A percentile compares a stretch with the other conserved stretches of the same genome.
Evolutionary conservation across 2,888 invertebrate species (phyloP).

Genomic region (Creontiades dilutus): DNA sequence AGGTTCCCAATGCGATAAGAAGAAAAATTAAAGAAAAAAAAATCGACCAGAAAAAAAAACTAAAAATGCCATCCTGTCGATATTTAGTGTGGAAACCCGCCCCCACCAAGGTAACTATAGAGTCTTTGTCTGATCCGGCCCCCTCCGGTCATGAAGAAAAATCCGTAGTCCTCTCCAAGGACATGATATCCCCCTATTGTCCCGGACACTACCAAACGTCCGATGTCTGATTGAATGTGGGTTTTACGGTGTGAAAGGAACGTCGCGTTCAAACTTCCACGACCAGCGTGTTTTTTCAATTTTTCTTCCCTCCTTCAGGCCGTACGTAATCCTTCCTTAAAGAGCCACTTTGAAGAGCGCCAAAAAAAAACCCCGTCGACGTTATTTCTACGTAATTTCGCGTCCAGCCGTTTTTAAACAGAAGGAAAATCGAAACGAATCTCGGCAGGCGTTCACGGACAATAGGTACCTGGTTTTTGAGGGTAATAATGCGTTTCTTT

Average conservation of each 20-base stretch:
- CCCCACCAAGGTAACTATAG: neutral
- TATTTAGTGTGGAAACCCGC: constrained; percentile 32
- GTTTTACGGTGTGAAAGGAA: constrained; percentile 48
- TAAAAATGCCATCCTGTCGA: neutral
- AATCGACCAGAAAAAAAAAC: neutral
- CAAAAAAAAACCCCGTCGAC: neutral
- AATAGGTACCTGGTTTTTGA: neutral
- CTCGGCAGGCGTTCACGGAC: neutral
- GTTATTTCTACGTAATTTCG: constrained; percentile 3
- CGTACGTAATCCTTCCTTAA: neutral
- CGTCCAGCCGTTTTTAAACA: neutral
- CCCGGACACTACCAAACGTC: neutral
- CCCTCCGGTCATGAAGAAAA: neutral
- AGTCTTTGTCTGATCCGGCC: constrained; percentile 25
- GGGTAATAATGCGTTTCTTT: constrained; percentile 1
- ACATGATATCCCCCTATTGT: neutral
- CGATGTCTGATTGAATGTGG: constrained; percentile 41
- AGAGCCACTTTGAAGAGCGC: neutral
- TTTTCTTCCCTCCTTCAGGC: neutral
- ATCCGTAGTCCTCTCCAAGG: neutral
- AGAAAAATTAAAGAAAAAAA: neutral
- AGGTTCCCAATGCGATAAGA: constrained; percentile 56
- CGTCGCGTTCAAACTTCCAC: neutral
- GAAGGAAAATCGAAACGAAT: constrained; percentile 23
- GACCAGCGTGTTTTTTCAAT: neutral